Evolutionary conservation across 2,888 invertebrate genomes (phyloP).

Genomic region (Drosophila crucigera): DNA sequence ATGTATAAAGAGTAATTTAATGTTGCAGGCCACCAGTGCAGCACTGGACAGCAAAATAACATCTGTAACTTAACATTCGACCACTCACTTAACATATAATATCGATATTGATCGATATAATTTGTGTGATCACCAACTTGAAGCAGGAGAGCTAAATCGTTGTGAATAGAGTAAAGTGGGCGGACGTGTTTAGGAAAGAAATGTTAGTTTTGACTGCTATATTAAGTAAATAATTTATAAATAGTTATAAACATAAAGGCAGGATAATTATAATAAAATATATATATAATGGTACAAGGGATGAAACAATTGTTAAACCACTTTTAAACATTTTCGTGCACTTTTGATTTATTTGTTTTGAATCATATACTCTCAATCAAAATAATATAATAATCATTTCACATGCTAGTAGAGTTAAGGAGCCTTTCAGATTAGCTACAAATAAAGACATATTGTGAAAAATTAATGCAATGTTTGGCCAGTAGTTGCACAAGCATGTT

Average conservation of each 20-base stretch:
- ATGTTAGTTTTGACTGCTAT: background rate
- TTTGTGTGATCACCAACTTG: no score
- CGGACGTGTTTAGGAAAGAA: background rate
- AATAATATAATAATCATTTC: background rate
- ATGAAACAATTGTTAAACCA: no score
- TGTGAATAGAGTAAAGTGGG: background rate
- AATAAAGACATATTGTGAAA: conserved; percentile 16
- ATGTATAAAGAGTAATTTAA: no score
- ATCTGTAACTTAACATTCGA: no score
- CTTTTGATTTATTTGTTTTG: background rate
- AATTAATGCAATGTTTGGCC: conserved; percentile 39
- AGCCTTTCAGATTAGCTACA: background rate
- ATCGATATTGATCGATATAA: no score
- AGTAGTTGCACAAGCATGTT: conserved; percentile 34
- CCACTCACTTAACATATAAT: no score
- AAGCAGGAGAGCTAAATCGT: no score
- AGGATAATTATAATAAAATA: background rate
- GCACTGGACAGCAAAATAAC: no score
- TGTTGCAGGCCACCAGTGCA: no score
- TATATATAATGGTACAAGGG: background rate
- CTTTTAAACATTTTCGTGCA: no score
- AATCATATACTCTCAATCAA: background rate
- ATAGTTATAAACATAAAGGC: background rate
- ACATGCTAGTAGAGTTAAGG: no score
- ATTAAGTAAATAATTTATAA: no score